Conservation (phyloP, 2,797 vertebrate genomes). For the Uromys caudimaculatus region DNA sequence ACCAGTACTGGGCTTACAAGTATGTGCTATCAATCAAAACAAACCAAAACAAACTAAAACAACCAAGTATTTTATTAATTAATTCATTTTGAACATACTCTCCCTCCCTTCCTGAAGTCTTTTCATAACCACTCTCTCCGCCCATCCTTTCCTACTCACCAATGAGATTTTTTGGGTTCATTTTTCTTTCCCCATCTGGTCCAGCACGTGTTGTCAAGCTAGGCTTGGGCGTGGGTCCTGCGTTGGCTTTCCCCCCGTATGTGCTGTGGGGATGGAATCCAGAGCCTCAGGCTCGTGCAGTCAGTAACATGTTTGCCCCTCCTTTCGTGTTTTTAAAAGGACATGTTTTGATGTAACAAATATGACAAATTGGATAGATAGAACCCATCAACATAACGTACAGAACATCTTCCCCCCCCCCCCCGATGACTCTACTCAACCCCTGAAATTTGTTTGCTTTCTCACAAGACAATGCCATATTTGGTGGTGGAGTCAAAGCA, state of each 20-base stretch:
- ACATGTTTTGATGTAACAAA: conserved; percentile 46
- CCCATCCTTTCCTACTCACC: background rate
- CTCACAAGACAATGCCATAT: background rate
- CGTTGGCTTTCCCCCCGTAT: background rate
- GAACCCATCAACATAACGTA: background rate
- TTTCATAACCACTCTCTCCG: background rate
- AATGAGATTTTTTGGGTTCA: background rate
- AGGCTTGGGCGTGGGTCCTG: background rate
- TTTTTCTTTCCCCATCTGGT: background rate
- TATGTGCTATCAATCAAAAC: background rate
- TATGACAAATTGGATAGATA: background rate
- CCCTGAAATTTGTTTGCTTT: background rate
- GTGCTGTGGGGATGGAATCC: background rate
- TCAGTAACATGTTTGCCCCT: too few species aligned
- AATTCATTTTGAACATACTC: background rate
- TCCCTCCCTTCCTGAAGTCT: background rate
- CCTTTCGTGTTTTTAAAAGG: background rate
- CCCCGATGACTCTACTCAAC: background rate
- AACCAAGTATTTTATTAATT: background rate
- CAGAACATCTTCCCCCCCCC: background rate
- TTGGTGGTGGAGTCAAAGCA: background rate
- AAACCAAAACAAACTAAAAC: background rate
- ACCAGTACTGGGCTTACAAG: background rate
- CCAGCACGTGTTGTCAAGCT: background rate
- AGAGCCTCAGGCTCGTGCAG: background rate